Evolutionary conservation across 2,888 invertebrate species (phyloP).

Genomic region (Vesta saturnalis): DNA sequence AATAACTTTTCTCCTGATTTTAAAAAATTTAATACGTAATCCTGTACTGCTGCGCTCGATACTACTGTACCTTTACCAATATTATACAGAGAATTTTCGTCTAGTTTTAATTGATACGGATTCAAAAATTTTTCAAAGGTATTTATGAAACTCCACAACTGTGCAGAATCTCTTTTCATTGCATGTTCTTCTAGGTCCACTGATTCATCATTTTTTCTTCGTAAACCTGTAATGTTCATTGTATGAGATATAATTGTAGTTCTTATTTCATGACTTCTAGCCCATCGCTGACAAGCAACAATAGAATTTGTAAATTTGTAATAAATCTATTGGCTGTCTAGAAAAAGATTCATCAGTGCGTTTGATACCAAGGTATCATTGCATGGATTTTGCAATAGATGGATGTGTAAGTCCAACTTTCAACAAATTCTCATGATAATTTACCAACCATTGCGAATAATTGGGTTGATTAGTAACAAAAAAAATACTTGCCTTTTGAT

Average conservation of each 20-base stretch:
- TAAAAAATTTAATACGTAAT: no score
- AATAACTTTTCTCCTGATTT: no score
- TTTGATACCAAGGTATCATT: constrained; percentile 37
- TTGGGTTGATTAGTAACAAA: constrained; percentile 38
- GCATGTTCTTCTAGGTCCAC: not conserved
- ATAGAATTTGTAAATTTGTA: constrained; percentile 27
- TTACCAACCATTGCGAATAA: constrained; percentile 15
- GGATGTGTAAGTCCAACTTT: constrained; percentile 27
- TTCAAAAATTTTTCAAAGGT: not conserved
- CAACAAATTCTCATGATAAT: constrained; percentile 36
- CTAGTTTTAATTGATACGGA: not conserved
- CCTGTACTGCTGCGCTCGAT: no score
- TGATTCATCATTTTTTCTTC: not conserved
- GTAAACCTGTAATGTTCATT: not conserved
- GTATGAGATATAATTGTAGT: not conserved
- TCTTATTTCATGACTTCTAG: not conserved
- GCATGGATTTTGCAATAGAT: constrained; percentile 20
- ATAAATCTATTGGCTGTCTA: constrained; percentile 43
- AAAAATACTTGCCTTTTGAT: constrained; percentile 48
- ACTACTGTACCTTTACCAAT: not conserved
- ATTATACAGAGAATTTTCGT: not conserved
- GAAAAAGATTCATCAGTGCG: constrained; percentile 48
- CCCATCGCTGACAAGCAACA: constrained; percentile 1
- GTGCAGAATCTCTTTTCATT: constrained; percentile 35
- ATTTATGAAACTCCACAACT: constrained; percentile 34